Conservation (phyloP, 2,113 vertebrate species). For the Gulo gulo region DNA sequence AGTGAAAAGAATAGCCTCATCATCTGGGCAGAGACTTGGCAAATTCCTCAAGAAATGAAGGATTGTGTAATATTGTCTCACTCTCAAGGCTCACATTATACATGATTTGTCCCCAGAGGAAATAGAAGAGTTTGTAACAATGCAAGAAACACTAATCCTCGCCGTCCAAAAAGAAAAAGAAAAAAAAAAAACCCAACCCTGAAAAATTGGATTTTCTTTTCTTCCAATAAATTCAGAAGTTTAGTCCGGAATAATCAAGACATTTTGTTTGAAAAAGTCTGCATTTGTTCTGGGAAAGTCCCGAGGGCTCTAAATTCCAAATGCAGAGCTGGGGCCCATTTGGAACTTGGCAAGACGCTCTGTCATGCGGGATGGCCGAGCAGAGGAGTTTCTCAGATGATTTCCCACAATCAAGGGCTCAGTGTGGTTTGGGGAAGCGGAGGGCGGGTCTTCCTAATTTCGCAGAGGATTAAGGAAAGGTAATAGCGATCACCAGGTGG, state of each 20-base stretch:
- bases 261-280: background rate
- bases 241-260: background rate
- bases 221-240: background rate
- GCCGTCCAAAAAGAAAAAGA: background rate
- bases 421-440: rapidly evolving
- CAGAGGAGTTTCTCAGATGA: rapidly evolving
- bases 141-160: background rate
- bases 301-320: background rate
- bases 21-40: background rate
- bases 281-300: background rate
- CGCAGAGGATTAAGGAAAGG: no score
- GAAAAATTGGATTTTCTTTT: background rate
- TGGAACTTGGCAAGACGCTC: background rate
- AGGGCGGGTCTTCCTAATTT: rapidly evolving
- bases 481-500: background rate
- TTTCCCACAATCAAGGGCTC: background rate
- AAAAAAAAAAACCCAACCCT: background rate
- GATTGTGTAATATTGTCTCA: rapidly evolving
- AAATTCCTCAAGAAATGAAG: rapidly evolving
- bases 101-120: background rate
- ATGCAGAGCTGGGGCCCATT: rapidly evolving
- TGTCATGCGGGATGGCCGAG: rapidly evolving
- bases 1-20: background rate
- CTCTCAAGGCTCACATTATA: rapidly evolving
- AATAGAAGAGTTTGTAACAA: rapidly evolving